Base-by-base conservation (phyloP, 2,113 vertebrate genomes). In the Vulpes vulpes region DNA sequence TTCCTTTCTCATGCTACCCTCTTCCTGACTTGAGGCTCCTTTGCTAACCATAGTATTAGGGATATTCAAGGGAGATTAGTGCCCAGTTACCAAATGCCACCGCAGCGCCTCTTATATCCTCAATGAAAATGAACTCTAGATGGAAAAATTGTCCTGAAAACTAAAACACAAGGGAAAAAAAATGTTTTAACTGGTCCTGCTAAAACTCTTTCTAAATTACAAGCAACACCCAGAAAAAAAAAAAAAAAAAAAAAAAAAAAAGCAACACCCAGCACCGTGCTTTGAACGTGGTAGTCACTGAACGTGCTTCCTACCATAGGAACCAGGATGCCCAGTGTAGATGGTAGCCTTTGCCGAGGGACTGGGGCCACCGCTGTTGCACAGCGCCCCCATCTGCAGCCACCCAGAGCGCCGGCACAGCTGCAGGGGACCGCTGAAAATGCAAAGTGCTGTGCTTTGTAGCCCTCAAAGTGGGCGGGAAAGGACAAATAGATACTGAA, bases 151-250 rank as follows among this genome's bases (percentile, higher is more conserved):
- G 69, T 69, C 6, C 43, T 90, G 43, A 91, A 93, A 79, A 57
- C 11, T n/a, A 23, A 84, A 62, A 84, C 15, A 84, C 8, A 69
- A 25, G 27, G n/a, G 25, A 64, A 71, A 51, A n/a, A 19, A n/a
- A 73, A 73, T 11, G 16, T 59, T 43, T 92, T 51, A 73, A 73
- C 30, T 71, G 49, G 15, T 49, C 27, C 32, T 43, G 38, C 64
- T 86, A 76, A 89, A 95, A 83, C 82, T 94, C 22, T 32, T 90
- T 88, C 57, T 64, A 55, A 88, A 62, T 65, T 22, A 5, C 17
- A 53, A 15, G 55, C 87, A 85, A 30, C 30, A 43, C 69, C 53
- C 12, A 65, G 38, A 35, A 35, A 35, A 35, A 35, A 35, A 35
- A 35, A 35, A 35, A 35, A 35, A 35, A 35, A 35, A 35, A 35